These are phyloP conservation scores for Manis crassicaudata DNA, from an alignment of 2,797 vertebrate genomes.

Conservation along the genomic window DNA sequence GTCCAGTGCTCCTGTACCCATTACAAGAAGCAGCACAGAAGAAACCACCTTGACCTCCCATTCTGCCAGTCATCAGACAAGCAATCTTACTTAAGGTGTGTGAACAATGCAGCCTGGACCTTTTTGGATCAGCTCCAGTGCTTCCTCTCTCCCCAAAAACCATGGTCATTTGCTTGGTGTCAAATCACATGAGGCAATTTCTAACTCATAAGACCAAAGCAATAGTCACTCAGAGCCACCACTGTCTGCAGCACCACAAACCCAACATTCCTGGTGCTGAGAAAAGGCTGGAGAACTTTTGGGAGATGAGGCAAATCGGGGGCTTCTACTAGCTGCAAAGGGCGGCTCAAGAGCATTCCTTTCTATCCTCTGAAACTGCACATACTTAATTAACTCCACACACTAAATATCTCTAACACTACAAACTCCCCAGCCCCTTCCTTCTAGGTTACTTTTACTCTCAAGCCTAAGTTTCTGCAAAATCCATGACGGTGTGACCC, in stretches of 20 bases:
- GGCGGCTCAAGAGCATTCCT: neutral
- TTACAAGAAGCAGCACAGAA: neutral
- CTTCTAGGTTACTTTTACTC: neutral
- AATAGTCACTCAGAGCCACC: neutral
- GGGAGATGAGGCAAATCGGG: neutral
- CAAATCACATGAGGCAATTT: neutral
- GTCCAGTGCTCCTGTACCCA: neutral
- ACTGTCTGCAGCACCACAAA: neutral
- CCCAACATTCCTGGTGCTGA: neutral
- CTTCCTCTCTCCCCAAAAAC: neutral
- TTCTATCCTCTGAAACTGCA: neutral
- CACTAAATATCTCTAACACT: neutral
- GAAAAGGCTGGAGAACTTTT: neutral
- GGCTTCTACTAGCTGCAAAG: neutral
- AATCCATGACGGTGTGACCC: neutral
- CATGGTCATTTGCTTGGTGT: neutral
- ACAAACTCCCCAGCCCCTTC: neutral
- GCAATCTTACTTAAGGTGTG: neutral
- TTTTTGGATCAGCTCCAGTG: neutral
- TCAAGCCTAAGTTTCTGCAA: neutral
- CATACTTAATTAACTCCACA: neutral
- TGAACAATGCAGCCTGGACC: neutral
- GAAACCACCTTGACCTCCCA: neutral
- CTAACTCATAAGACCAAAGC: neutral
- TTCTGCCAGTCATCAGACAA: neutral